Conservation (phyloP, 2,888 invertebrate genomes). For the Scaptomyza polygonia region DNA sequence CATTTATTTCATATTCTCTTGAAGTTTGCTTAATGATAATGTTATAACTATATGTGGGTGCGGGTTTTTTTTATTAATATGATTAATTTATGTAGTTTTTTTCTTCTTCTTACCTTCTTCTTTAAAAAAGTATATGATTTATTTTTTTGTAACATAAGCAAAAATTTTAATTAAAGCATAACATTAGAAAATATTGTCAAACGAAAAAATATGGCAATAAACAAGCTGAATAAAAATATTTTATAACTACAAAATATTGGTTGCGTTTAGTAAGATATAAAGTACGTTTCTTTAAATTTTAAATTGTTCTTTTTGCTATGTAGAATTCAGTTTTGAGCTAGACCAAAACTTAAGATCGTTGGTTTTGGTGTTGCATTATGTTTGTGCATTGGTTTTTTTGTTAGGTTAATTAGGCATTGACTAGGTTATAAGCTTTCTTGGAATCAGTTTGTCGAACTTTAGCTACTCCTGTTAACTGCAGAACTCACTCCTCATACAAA, state of each 20-base stretch:
- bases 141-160: conserved; percentile 41
- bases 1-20: conserved; percentile 56
- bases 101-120: conserved; percentile 36
- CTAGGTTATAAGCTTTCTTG: neutral
- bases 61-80: conserved; percentile 68
- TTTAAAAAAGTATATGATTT: conserved; percentile 14
- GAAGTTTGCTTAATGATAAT: conserved; percentile 51
- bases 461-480: conserved; percentile 52
- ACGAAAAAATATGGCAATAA: conserved; percentile 30
- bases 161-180: conserved; percentile 54
- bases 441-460: conserved; percentile 28
- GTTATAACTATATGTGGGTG: too few relatives aligned
- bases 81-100: conserved; percentile 40
- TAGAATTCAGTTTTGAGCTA: conserved; percentile 66
- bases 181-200: conserved; percentile 43
- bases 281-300: conserved; percentile 17
- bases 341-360: conserved; percentile 24
- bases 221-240: conserved; percentile 48
- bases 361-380: conserved; percentile 26
- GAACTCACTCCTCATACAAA: conserved; percentile 57
- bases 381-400: conserved; percentile 36
- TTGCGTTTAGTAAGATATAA: conserved; percentile 19
- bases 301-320: conserved; percentile 61
- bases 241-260: conserved; percentile 58
- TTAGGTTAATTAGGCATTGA: conserved; percentile 21